Base-by-base conservation (phyloP, 2,797 vertebrate species). In the Falco novaeseelandiae region DNA sequence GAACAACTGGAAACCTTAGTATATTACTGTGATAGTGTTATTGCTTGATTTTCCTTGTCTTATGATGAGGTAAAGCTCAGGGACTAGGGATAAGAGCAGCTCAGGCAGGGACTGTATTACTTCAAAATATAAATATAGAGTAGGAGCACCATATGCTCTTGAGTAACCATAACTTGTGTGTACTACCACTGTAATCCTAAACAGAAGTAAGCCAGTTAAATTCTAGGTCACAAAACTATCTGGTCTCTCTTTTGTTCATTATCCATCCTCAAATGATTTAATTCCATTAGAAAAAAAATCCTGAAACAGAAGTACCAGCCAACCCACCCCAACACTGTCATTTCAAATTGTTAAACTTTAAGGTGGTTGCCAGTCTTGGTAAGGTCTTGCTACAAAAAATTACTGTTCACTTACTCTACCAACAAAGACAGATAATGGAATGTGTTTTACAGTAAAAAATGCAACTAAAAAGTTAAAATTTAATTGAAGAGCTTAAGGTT, bases 111-210 rank as follows among this genome's bases (percentile, higher is more conserved):
- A 58, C 69, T 89, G 36, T n/a, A 66, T 71, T 73, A 62, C 63
- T 76, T 90, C 22, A 44, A 83, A 69, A 55, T 66, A 65, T 46
- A 91, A 94, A 95, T 70, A 91, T 8, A 83, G 55, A 88, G 54
- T 88, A 89, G 44, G 36, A 95, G 51, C 72, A 87, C 80, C 89
- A 89, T 78, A 82, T 93, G 83, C 57, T 93, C 65, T 89, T 48
- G 52, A 85, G 73, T 84, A 89, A 86, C 72, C 5, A n/a, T 74
- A 76, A 66, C 21, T 25, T 83, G 58, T 55, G 58, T 3, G 1
- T 92, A 62, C 46, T 94, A 67, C 38, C 42, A 44, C 78, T 85
- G 29, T 62, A 85, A 82, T 80, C 58, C 82, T 59, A 57, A 85
- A 70, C 4, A 80, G 52, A 55, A 87, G 20, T 25, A 80, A 84